Evolutionary conservation across 2,113 vertebrate species (phyloP).

Genomic region (Archilochus colubris): DNA sequence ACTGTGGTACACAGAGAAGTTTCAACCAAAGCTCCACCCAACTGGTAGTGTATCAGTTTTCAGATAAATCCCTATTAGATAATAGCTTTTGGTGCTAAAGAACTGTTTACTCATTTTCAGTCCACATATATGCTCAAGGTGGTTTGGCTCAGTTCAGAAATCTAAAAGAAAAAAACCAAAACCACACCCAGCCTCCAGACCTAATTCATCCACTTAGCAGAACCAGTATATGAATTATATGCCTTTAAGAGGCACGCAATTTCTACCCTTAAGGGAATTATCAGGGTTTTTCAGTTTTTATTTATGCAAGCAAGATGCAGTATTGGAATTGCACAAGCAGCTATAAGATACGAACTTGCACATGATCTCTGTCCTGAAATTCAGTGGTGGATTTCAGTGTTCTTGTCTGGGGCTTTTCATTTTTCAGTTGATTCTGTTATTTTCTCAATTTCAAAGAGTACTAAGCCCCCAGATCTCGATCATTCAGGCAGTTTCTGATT

Average conservation of each 20-base stretch:
- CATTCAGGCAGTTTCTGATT: background rate
- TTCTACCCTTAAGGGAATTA: background rate
- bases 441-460: background rate
- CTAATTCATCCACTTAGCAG: background rate
- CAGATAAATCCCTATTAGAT: background rate
- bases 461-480: background rate
- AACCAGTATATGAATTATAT: background rate
- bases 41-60: background rate
- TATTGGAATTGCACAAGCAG: background rate
- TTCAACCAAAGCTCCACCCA: background rate
- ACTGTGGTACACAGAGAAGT: background rate
- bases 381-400: background rate
- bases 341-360: background rate
- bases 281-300: background rate
- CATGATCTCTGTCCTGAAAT: background rate
- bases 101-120: background rate
- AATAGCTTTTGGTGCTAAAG: background rate
- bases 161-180: background rate
- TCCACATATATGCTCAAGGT: fast-evolving
- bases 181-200: background rate
- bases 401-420: background rate
- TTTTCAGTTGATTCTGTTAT: background rate
- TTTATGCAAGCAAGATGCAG: background rate
- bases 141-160: background rate
- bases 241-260: background rate